Conservation (phyloP, 2,888 invertebrate genomes). For the Sphaerophoria taeniata region DNA sequence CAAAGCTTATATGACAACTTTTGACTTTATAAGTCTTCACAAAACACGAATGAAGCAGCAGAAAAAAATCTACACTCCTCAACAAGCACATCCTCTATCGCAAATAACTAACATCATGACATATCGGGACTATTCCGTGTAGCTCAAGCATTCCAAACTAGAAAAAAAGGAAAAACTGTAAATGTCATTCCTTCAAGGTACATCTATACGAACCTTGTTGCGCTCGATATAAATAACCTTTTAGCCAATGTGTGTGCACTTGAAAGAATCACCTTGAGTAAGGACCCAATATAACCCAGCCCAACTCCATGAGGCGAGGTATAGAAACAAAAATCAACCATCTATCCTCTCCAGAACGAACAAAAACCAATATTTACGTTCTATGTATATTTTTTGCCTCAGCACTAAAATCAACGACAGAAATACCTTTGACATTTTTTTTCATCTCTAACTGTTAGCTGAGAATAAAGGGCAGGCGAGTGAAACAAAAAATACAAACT, state of each 20-base stretch:
- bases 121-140: neutral
- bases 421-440: slow-evolving; percentile 43
- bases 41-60: neutral
- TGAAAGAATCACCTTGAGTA: slow-evolving; percentile 41
- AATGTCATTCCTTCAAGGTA: slow-evolving; percentile 20
- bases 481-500: neutral
- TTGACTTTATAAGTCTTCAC: too few relatives aligned
- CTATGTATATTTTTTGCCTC: slow-evolving; percentile 1
- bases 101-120: neutral
- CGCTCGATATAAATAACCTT: slow-evolving; percentile 60
- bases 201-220: slow-evolving; percentile 49
- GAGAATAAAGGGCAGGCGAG: neutral
- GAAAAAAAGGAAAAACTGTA: slow-evolving; percentile 8
- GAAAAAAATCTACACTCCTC: neutral
- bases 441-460: neutral
- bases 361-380: slow-evolving; percentile 46
- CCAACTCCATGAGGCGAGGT: neutral
- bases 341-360: slow-evolving; percentile 12
- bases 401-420: slow-evolving; percentile 36
- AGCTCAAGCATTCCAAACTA: slow-evolving; percentile 12
- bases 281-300: neutral
- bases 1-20: too few relatives aligned
- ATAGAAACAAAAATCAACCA: neutral
- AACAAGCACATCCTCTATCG: neutral
- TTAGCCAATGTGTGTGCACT: slow-evolving; percentile 41